These are phyloP conservation scores for Ceratothoa steindachneri DNA, from an alignment of 2,888 invertebrate species.

Conservation along the genomic window DNA sequence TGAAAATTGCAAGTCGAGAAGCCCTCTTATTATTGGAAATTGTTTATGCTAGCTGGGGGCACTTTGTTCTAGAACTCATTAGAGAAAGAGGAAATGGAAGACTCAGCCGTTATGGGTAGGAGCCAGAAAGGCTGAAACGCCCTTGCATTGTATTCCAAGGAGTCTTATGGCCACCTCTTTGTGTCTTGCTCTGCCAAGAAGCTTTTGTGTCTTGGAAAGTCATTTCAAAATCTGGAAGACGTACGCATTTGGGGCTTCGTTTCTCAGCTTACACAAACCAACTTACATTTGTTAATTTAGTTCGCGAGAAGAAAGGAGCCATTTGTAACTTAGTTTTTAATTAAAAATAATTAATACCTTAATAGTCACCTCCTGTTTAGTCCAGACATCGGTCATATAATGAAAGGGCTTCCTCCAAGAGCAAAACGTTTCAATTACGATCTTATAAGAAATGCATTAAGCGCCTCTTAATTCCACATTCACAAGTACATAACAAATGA, in stretches of 20 bases:
- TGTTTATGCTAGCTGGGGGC: slow-evolving; percentile 15
- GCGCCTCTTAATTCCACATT: too few species aligned
- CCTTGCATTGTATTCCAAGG: background rate
- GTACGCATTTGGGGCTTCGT: slow-evolving; percentile 10
- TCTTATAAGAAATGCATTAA: too few species aligned
- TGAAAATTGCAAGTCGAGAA: slow-evolving; percentile 13
- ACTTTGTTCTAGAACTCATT: slow-evolving; percentile 12
- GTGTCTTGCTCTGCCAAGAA: slow-evolving; percentile 2
- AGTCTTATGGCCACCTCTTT: slow-evolving; percentile 6
- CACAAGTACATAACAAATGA: too few species aligned
- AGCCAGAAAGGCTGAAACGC: slow-evolving; percentile 8
- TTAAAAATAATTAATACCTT: too few species aligned
- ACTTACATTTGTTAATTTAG: slow-evolving; percentile 3
- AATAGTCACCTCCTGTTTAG: too few species aligned
- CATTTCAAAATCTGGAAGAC: slow-evolving; percentile 10
- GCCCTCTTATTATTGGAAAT: slow-evolving; percentile 15
- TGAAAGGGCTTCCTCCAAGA: too few species aligned
- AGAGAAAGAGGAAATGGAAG: slow-evolving; percentile 22
- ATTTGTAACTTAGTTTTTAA: background rate
- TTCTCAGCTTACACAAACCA: background rate
- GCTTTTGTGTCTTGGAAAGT: slow-evolving; percentile 11
- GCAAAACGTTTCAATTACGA: too few species aligned
- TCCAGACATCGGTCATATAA: too few species aligned
- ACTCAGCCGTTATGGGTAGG: background rate
- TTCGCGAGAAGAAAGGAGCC: background rate